Base-by-base conservation (phyloP, 2,888 invertebrate species). In the Leptogaster cylindrica region DNA sequence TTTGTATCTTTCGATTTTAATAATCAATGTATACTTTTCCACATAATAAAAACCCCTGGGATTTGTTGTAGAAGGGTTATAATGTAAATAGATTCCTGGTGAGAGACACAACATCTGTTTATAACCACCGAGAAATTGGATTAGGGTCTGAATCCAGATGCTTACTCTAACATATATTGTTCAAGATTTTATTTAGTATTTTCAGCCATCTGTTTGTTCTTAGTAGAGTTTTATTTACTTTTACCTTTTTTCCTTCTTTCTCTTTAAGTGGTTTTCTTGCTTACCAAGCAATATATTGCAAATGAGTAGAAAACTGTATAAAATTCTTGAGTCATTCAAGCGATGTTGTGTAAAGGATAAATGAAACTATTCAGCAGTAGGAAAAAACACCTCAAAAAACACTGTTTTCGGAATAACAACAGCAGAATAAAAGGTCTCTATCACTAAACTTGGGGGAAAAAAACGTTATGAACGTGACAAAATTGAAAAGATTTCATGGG, bases 391-490 rank as follows among this genome's bases (percentile, higher is more conserved):
- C 36, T 36, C 23, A 23, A n/a, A 55, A 55, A 39, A 36, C 39
- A 23, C n/a, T 39, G 39, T 55, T 55, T 55, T 55, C 36, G 23
- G 23, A 39, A 25, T 20, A 36, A 12, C 39, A 20, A 8, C 28
- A 36, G 31, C 39, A 36, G 23, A 55, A 36, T 55, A 36, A 31
- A 18, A 36, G 18, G 36, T 36, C 23, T 18, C 14, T 55, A 55
- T 55, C 36, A 23, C 23, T 7, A 14, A 20, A 18, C n/a, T 36
- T 55, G 18, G 39, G 52, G 31, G 18, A 52, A 31, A 52, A 52
- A 50, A 52, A 52, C 31, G 31, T 52, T 52, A 36, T 36, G 23
- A 33, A 36, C n/a, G 20, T 55, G 20, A 36, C 33, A 55, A 55
- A 55, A 39, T 36, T 55, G 20, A 4, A 39, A 23, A 55, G 55